Evolutionary conservation across 2,113 vertebrate genomes (phyloP).

Genomic region (Sterrhoptilus dennistouni): DNA sequence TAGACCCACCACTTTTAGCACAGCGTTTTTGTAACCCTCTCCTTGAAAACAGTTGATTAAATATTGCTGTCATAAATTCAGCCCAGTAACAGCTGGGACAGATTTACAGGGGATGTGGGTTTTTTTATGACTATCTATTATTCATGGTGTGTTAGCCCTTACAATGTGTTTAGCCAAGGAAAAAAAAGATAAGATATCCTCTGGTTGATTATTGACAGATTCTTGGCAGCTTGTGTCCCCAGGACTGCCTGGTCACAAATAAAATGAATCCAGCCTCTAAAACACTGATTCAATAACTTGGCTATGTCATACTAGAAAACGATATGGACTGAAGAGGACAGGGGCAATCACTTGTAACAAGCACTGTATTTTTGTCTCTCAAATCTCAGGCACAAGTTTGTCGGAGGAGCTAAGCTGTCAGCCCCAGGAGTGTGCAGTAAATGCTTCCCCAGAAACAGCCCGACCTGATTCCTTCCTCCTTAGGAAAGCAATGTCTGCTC

Average conservation of each 20-base stretch:
- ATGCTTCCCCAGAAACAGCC: neutral
- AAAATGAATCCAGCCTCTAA: slow-evolving; percentile 42
- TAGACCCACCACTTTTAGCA: neutral
- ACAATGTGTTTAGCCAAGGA: slow-evolving; percentile 59
- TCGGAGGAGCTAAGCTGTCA: neutral
- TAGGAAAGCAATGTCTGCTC: neutral
- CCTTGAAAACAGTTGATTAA: slow-evolving; percentile 53
- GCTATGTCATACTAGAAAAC: neutral
- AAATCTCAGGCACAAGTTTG: neutral
- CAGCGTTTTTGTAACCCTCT: neutral
- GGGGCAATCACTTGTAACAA: neutral
- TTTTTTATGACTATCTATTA: slow-evolving; percentile 57
- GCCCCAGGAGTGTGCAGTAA: neutral
- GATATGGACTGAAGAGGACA: neutral
- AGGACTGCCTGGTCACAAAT: neutral
- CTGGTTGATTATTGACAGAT: slow-evolving; percentile 69
- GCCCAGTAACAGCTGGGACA: slow-evolving; percentile 60
- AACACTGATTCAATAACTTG: neutral
- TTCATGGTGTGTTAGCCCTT: slow-evolving; percentile 58
- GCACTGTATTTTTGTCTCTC: neutral
- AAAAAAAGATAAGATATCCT: slow-evolving; percentile 55
- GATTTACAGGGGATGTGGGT: slow-evolving; percentile 55
- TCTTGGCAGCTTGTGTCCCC: slow-evolving; percentile 39
- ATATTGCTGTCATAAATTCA: slow-evolving; percentile 60
- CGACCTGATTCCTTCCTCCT: neutral